These are phyloP conservation scores for Megaceryle torquata DNA, from an alignment of 2,113 vertebrate genomes.

Conservation along the genomic window DNA sequence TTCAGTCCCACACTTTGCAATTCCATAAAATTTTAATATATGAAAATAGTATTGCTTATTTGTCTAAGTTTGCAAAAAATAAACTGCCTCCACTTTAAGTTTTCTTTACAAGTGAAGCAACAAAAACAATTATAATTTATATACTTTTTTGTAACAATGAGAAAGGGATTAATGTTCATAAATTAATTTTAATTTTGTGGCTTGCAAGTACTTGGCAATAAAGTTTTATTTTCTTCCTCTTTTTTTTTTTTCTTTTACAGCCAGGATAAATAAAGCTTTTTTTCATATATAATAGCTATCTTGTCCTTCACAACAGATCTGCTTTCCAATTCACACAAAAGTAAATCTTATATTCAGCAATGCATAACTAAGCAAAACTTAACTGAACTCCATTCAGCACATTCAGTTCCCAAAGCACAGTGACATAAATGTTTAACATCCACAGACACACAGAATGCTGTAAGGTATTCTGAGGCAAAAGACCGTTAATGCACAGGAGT, in stretches of 20 bases:
- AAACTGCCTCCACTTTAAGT: background rate
- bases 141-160: background rate
- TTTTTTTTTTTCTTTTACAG: background rate
- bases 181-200: background rate
- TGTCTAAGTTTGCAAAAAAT: constrained; percentile 1
- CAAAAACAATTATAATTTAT: background rate
- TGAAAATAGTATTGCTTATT: constrained; percentile 34
- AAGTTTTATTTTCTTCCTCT: background rate
- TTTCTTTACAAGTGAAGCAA: constrained; percentile 9
- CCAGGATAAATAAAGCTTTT: background rate
- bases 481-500: background rate
- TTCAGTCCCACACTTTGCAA: background rate
- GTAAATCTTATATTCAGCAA: background rate
- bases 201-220: background rate
- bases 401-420: background rate
- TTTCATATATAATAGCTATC: background rate
- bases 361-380: background rate
- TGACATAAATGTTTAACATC: constrained; percentile 20
- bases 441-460: background rate
- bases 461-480: background rate
- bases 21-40: constrained; percentile 1
- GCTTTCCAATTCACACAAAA: background rate
- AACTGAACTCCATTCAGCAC: background rate
- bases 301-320: background rate
- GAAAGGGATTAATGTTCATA: background rate